Percentiles rank a stretch among this genome's conserved stretches.
These are phyloP conservation scores for Leptopilina boulardi DNA, from an alignment of 1,140 invertebrate species.

Conservation along the genomic window DNA sequence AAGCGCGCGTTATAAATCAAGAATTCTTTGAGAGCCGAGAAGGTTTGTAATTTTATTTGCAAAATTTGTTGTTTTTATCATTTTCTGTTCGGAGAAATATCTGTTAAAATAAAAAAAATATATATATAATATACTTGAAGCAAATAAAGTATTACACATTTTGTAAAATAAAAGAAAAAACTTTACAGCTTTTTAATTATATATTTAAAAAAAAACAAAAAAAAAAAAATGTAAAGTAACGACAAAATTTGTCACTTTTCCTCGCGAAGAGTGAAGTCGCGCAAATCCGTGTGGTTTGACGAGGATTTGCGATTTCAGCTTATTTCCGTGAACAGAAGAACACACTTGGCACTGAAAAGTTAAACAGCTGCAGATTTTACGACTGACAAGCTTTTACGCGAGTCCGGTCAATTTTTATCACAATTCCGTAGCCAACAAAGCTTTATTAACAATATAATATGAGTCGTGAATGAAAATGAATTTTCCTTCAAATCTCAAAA, in stretches of 20 bases:
- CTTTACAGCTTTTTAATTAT: too few relatives aligned
- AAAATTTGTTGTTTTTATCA: too few relatives aligned
- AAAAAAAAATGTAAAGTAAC: background rate
- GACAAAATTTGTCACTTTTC: background rate
- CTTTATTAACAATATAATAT: background rate
- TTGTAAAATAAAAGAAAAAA: too few relatives aligned
- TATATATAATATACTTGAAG: too few relatives aligned
- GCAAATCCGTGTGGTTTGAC: constrained; percentile 6
- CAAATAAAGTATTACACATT: too few relatives aligned
- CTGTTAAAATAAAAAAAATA: too few relatives aligned
- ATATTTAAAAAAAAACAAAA: too few relatives aligned
- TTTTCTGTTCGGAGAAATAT: too few relatives aligned
- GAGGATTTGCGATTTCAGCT: constrained; percentile 13
- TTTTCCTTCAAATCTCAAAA: background rate
- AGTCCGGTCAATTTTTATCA: constrained; percentile 35
- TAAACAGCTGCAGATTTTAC: constrained; percentile 44
- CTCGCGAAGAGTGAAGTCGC: background rate
- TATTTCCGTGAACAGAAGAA: constrained; percentile 32
- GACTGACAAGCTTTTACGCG: constrained; percentile 33
- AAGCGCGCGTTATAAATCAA: background rate
- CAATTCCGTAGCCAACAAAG: constrained; percentile 37
- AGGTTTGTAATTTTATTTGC: too few relatives aligned
- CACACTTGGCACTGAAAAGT: constrained; percentile 44
- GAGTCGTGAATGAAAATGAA: background rate
- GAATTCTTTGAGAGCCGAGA: too few relatives aligned